Conservation (phyloP, 2,888 invertebrate species). For the Heliconius sara region DNA sequence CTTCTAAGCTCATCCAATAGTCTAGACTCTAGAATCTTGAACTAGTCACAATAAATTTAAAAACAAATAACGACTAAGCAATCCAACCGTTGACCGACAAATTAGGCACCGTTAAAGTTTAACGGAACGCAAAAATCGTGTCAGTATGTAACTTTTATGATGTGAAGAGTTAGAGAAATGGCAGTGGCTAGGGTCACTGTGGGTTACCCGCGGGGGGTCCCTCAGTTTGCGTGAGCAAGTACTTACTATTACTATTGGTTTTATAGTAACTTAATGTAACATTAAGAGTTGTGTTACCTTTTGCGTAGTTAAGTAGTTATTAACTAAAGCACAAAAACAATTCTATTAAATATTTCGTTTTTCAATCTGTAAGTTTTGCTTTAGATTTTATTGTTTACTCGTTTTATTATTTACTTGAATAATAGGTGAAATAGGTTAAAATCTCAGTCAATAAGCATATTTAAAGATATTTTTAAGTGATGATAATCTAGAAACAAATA, state of each 20-base stretch:
- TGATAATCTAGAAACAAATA: too few relatives aligned
- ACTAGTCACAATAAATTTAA: constrained; percentile 23
- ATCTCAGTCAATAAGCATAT: too few relatives aligned
- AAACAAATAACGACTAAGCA: constrained; percentile 16
- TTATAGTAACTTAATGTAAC: constrained; percentile 15
- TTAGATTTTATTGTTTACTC: too few relatives aligned
- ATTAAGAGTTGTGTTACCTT: background rate
- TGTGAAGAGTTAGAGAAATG: constrained; percentile 48
- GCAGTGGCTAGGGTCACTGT: constrained; percentile 39
- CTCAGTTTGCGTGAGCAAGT: background rate
- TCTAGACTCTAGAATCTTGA: background rate
- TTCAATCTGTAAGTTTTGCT: background rate
- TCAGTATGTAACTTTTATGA: constrained; percentile 46
- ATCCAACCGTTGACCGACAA: constrained; percentile 38
- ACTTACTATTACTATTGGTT: constrained; percentile 2
- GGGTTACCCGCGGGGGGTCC: constrained; percentile 50
- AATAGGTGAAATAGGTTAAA: too few relatives aligned
- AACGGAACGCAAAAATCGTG: constrained; percentile 49
- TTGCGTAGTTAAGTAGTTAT: background rate
- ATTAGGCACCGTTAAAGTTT: constrained; percentile 52
- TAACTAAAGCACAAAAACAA: too few relatives aligned
- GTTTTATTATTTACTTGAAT: too few relatives aligned
- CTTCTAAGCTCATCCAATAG: constrained; percentile 1
- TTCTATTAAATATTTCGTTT: background rate
- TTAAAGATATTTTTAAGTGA: too few relatives aligned